phyloP scores from a whole-genome alignment of 2,888 invertebrate species.

The Tortrix viridana region DNA sequence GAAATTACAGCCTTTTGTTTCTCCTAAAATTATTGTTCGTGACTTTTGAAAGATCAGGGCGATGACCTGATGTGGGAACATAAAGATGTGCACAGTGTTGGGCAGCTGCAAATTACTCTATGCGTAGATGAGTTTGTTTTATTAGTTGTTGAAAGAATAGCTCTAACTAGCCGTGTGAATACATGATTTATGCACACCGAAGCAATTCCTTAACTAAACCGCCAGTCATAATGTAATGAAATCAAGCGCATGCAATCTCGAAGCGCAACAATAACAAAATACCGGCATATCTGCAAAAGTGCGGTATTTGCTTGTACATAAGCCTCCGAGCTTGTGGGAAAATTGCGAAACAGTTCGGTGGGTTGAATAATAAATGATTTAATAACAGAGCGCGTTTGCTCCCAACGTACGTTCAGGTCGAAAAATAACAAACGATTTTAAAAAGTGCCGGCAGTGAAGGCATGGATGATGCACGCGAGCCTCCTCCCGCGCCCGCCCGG shows the following conservation, averaged over 20 bases:
- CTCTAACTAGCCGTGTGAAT: too few species aligned
- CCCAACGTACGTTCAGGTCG: constrained; percentile 72
- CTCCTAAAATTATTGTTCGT: constrained; percentile 34
- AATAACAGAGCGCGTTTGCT: constrained; percentile 81
- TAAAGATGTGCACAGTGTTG: neutral
- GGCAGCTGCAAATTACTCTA: too few species aligned
- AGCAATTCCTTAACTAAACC: constrained; percentile 4
- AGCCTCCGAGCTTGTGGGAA: constrained; percentile 68
- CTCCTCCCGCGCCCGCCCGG: constrained; percentile 13
- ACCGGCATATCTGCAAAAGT: constrained; percentile 22
- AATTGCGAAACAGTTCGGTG: constrained; percentile 82
- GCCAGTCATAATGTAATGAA: constrained; percentile 24
- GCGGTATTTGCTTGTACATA: constrained; percentile 34
- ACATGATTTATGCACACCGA: too few species aligned
- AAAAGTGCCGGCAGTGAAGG: constrained; percentile 66
- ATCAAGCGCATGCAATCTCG: constrained; percentile 17
- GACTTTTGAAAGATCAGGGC: constrained; percentile 34
- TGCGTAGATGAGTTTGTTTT: too few species aligned
- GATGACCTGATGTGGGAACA: constrained; percentile 33
- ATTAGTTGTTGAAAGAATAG: too few species aligned
- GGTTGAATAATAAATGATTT: constrained; percentile 83
- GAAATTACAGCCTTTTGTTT: constrained; percentile 37
- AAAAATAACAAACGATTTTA: constrained; percentile 81
- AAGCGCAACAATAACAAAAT: constrained; percentile 33
- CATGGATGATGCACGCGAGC: constrained; percentile 44